Evolutionary conservation across 1,140 invertebrate genomes (phyloP).

Genomic region (Drosophila arizonae): DNA sequence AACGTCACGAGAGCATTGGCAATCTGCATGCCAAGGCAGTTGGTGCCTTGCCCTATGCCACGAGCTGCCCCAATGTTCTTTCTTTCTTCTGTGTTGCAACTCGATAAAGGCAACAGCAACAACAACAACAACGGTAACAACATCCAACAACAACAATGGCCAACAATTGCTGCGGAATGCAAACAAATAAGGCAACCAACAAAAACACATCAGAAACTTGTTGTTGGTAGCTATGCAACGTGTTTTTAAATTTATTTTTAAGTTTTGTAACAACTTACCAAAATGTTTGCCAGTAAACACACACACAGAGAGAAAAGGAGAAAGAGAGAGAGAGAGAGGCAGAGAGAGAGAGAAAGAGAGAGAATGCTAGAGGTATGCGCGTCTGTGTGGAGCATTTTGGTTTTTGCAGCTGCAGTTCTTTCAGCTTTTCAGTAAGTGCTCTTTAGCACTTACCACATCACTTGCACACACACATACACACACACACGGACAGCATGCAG

Average conservation of each 20-base stretch:
- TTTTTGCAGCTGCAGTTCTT: slow-evolving; percentile 46
- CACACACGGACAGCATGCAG: not conserved
- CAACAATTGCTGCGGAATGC: slow-evolving; percentile 1
- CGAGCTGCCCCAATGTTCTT: not conserved
- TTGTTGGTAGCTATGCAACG: slow-evolving; percentile 39
- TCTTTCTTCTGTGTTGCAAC: slow-evolving; percentile 23
- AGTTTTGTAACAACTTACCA: slow-evolving; percentile 46
- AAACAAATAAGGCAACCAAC: slow-evolving; percentile 27
- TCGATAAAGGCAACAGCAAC: slow-evolving; percentile 34
- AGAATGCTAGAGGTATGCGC: not conserved
- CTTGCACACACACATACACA: slow-evolving; percentile 6
- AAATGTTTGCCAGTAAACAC: slow-evolving; percentile 38
- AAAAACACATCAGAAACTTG: slow-evolving; percentile 23
- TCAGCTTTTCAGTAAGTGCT: slow-evolving; percentile 48
- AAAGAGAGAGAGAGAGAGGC: not conserved
- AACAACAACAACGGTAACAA: not conserved
- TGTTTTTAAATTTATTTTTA: slow-evolving; percentile 59
- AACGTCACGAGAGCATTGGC: slow-evolving; percentile 20
- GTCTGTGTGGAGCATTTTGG: slow-evolving; percentile 29
- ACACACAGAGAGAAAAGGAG: not conserved
- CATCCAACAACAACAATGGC: slow-evolving; percentile 9
- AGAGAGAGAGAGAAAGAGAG: not conserved
- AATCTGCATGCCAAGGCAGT: slow-evolving; percentile 54
- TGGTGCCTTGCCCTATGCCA: no score
- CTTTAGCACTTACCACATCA: slow-evolving; percentile 46